A percentile compares a stretch with the other conserved stretches of the same genome.
Conservation (phyloP, 2,113 vertebrate species). For the Rhizomys pruinosus region DNA sequence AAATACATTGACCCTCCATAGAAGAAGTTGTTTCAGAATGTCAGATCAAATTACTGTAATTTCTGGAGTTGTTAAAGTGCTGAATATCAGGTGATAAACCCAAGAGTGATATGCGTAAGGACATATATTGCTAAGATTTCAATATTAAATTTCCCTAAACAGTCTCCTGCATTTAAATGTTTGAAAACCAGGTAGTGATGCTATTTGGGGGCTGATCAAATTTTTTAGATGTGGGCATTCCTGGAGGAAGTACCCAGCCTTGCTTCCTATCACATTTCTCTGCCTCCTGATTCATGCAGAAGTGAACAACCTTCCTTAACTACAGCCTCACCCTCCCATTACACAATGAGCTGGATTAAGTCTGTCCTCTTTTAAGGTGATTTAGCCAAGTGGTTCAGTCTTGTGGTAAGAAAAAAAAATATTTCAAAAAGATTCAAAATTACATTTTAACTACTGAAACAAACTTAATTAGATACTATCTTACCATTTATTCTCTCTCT, state of each 20-base stretch:
- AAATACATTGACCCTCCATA: background rate
- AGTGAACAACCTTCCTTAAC: background rate
- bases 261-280: background rate
- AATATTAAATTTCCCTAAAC: background rate
- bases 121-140: too few relatives aligned
- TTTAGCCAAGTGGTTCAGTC: background rate
- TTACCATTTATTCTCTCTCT: too few relatives aligned
- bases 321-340: too few relatives aligned
- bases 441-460: background rate
- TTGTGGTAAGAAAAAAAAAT: background rate
- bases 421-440: background rate
- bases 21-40: background rate
- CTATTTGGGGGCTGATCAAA: too few relatives aligned
- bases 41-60: background rate
- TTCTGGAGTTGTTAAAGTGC: background rate
- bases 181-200: background rate
- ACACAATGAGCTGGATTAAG: background rate
- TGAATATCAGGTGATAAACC: background rate
- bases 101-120: background rate
- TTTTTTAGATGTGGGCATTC: background rate
- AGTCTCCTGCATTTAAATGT: background rate
- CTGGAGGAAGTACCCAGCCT: background rate
- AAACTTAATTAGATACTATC: too few relatives aligned
- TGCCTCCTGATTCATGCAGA: background rate
- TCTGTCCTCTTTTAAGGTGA: background rate